Conservation (phyloP, 2,888 invertebrate genomes). For the Isoperla grammatica region DNA sequence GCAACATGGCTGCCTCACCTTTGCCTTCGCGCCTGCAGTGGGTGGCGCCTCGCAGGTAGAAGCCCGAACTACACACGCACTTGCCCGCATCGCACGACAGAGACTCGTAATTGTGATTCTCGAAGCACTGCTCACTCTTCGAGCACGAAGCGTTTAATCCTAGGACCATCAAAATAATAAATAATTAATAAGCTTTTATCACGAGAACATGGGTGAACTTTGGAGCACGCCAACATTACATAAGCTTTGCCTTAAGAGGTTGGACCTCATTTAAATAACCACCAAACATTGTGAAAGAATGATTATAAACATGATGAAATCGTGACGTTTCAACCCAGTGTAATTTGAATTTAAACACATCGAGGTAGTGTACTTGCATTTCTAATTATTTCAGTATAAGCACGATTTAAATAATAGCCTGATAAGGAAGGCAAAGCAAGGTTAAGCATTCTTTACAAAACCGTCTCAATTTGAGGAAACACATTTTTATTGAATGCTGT, state of each 20-base stretch:
- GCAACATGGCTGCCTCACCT: too few relatives aligned
- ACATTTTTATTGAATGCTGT: too few relatives aligned
- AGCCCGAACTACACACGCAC: conserved; percentile 6
- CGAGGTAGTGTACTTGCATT: too few relatives aligned
- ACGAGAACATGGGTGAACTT: background rate
- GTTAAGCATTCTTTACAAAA: too few relatives aligned
- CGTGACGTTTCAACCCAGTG: background rate
- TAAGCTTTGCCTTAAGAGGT: background rate
- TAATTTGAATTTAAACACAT: too few relatives aligned
- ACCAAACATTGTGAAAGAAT: background rate
- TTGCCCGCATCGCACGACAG: background rate
- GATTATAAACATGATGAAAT: background rate
- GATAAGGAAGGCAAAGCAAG: too few relatives aligned
- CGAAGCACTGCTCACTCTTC: conserved; percentile 9
- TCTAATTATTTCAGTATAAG: too few relatives aligned
- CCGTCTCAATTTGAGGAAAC: too few relatives aligned
- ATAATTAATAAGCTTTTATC: background rate
- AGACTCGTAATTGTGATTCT: conserved; percentile 9
- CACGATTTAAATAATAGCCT: too few relatives aligned
- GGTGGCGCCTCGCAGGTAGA: background rate
- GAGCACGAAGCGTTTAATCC: conserved; percentile 1
- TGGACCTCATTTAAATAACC: background rate
- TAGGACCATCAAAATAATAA: conserved; percentile 1
- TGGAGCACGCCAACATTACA: background rate
- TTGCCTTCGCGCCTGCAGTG: background rate